Evolutionary conservation across 2,888 invertebrate species (phyloP).

Genomic region (Drosophila anomalata): DNA sequence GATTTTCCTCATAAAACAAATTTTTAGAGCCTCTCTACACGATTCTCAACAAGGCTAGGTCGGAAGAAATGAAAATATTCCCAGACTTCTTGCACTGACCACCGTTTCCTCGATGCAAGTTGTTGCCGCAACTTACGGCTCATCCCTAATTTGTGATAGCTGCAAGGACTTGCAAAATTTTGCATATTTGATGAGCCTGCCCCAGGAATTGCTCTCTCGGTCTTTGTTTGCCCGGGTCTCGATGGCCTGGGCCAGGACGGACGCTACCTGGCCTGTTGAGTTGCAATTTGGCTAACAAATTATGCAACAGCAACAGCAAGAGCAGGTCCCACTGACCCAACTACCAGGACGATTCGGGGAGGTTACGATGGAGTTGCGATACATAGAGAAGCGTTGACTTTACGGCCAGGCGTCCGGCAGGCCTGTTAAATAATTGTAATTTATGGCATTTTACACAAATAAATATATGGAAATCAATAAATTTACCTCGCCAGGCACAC

Average conservation of each 20-base stretch:
- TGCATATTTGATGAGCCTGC: slow-evolving; percentile 69
- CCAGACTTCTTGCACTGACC: slow-evolving; percentile 33
- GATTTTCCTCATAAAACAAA: no score
- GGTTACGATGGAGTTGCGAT: neutral
- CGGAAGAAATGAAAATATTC: neutral
- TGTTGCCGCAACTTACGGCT: slow-evolving; percentile 10
- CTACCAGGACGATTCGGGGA: slow-evolving; percentile 12
- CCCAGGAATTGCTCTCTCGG: slow-evolving; percentile 10
- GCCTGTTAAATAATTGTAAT: slow-evolving; percentile 77
- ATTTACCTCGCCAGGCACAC: slow-evolving; percentile 49
- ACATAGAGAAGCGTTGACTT: slow-evolving; percentile 50
- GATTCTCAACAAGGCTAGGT: neutral
- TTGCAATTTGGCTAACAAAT: slow-evolving; percentile 77
- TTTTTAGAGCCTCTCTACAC: neutral
- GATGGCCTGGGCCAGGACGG: slow-evolving; percentile 2
- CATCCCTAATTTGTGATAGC: slow-evolving; percentile 35
- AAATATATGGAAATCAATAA: slow-evolving; percentile 77
- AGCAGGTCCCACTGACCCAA: slow-evolving; percentile 66
- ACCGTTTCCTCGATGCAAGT: slow-evolving; percentile 1
- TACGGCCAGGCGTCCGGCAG: slow-evolving; percentile 46
- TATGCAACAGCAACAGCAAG: slow-evolving; percentile 57
- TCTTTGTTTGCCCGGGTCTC: slow-evolving; percentile 26
- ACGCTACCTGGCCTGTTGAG: slow-evolving; percentile 67
- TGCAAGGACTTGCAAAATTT: slow-evolving; percentile 59
- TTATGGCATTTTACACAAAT: slow-evolving; percentile 79